Evolutionary conservation across 2,888 invertebrate genomes (phyloP), one percentile per base, ranked within the genome.

Genomic region (Euclidia mi): DNA sequence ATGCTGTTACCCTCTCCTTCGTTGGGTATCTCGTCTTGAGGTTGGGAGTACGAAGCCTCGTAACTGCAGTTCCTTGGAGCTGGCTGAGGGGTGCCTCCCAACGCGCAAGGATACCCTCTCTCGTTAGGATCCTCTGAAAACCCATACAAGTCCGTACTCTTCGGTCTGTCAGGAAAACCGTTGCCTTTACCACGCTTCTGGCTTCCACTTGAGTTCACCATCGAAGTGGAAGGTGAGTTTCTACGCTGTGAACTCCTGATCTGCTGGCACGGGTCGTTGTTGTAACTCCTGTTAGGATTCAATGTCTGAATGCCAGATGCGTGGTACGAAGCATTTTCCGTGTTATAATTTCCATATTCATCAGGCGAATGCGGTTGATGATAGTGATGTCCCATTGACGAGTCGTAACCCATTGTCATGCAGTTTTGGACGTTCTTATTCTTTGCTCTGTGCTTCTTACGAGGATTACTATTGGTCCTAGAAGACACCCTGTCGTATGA

Each of bases 1-100:
- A 98, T 98, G 71, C 98, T 96, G 55, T 95, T 95, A 42, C 95
- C 94, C 65, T 95, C 94, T 78, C 93, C 83, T 79, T 95, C 94
- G 28, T 70, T 79, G 0, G 89, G 84, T 3, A 92, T 87, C 76
- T 95, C 95, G 77, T 95, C 95, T 71, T 95, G 95, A 3, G 94
- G 92, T 79, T 96, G 91, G 84, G 92, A 76, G 92, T 96, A 91
- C 82, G 96, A 84, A 62, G 95, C 84, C 82, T 95, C 90, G 82
- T 95, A 85, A 44, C 91, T 80, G 56, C 92, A 94, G 65, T 89
- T 91, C 76, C 94, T 85, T 0, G 92, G 92, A 17, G 95, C 95
- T 3, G 95, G 95, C 62, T 95, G 89, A 56, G 95, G 95, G 0
- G 90, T 80, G 9, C 93, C 73, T 56, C 73, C 90, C 70, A 88